Conservation (phyloP, 2,888 invertebrate genomes). For the Anthrax anthrax region DNA sequence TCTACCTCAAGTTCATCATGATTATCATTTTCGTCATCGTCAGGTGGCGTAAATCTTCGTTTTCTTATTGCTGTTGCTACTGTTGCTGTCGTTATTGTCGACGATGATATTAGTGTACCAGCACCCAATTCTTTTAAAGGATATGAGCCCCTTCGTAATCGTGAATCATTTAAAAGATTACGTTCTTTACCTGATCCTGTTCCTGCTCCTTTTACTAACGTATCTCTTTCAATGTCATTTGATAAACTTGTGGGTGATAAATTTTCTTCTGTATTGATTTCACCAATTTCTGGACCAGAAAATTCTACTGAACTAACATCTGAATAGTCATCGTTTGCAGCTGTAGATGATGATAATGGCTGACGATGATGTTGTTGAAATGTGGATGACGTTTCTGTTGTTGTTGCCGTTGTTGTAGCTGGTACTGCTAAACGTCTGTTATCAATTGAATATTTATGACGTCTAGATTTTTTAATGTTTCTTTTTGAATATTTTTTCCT, state of each 20-base stretch:
- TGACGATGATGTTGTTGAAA: conserved; percentile 5
- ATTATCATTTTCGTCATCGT: conserved; percentile 8
- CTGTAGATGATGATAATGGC: no score
- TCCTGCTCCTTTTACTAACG: no score
- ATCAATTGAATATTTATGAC: conserved; percentile 13
- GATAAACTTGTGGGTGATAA: no score
- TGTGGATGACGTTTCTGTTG: no score
- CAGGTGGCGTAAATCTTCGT: neutral
- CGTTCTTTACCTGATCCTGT: no score
- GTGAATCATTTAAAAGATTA: no score
- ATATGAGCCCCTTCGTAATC: no score
- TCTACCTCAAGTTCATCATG: conserved; percentile 13
- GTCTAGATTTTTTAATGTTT: conserved; percentile 14
- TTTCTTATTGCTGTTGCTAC: neutral
- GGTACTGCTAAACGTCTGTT: neutral
- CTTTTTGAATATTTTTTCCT: conserved; percentile 14
- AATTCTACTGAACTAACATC: conserved; percentile 86
- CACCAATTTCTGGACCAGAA: conserved; percentile 80
- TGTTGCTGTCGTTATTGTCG: no score
- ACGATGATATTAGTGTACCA: no score
- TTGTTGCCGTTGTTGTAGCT: no score
- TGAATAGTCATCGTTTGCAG: conserved; percentile 59
- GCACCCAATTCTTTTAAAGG: no score
- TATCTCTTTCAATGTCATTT: no score
- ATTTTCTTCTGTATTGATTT: conserved; percentile 66